Evolutionary conservation across 2,113 vertebrate species (phyloP).

Genomic region (Mustelus asterias): DNA sequence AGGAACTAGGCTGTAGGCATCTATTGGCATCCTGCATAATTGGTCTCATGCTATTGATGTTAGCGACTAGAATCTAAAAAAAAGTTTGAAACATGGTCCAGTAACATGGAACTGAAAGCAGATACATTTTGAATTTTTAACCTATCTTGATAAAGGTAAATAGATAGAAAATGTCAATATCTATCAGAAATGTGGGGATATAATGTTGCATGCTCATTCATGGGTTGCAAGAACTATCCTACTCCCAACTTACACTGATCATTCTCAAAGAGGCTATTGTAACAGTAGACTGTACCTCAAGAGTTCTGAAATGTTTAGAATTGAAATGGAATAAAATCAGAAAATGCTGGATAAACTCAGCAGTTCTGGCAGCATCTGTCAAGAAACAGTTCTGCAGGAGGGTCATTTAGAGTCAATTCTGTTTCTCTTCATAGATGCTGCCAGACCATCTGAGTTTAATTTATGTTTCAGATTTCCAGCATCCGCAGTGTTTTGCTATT

Average conservation of each 20-base stretch:
- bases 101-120: neutral
- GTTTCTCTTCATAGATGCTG: too few species aligned
- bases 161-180: neutral
- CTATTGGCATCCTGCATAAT: neutral
- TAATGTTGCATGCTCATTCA: neutral
- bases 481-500: too few species aligned
- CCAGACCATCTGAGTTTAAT: too few species aligned
- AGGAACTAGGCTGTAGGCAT: neutral
- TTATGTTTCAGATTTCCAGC: too few species aligned
- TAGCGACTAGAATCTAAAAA: neutral
- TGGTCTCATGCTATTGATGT: neutral
- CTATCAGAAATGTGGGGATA: neutral
- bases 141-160: neutral
- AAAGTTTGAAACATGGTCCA: neutral
- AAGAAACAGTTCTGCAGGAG: too few species aligned
- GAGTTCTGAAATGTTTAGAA: neutral
- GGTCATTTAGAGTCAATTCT: too few species aligned
- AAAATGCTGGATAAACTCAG: too few species aligned
- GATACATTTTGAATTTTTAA: neutral
- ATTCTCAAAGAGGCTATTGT: neutral
- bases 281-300: neutral
- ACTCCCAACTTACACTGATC: neutral
- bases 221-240: neutral
- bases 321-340: too few species aligned
- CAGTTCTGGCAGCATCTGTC: too few species aligned